These are phyloP conservation scores for Coptodon rendalli DNA, from an alignment of 2,113 vertebrate genomes.

Conservation along the genomic window DNA sequence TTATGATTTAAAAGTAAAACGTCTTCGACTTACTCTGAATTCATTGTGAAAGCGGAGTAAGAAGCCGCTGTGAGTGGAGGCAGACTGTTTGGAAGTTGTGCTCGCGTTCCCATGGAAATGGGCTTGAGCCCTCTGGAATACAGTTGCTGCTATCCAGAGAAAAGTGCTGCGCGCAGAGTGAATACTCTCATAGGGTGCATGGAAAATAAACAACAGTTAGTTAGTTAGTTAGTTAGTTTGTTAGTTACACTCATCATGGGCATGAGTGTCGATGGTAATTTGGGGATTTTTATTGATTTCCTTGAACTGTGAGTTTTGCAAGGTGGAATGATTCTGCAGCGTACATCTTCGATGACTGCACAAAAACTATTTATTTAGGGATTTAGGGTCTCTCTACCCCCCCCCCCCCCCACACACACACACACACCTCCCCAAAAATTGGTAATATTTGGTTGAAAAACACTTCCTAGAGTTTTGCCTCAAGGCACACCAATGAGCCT, in stretches of 20 bases:
- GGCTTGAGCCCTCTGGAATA: neutral
- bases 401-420: no score
- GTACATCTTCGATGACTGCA: neutral
- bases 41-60: neutral
- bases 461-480: neutral
- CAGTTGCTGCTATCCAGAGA: neutral
- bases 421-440: neutral
- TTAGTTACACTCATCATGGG: neutral
- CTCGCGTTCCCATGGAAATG: slow-evolving; percentile 28
- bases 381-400: no score
- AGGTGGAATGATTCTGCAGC: neutral
- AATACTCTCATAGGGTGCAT: neutral
- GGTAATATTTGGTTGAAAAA: neutral
- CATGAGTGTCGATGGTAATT: neutral
- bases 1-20: neutral
- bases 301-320: neutral
- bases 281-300: neutral
- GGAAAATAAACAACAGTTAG: neutral
- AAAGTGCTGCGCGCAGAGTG: neutral
- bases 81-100: slow-evolving; percentile 25
- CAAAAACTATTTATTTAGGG: neutral
- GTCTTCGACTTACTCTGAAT: slow-evolving; percentile 35
- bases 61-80: neutral
- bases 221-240: neutral
- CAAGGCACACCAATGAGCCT: neutral